These are phyloP conservation scores for Drosophila sp. DNA, from an alignment of 1,140 invertebrate genomes.

Conservation along the genomic window DNA sequence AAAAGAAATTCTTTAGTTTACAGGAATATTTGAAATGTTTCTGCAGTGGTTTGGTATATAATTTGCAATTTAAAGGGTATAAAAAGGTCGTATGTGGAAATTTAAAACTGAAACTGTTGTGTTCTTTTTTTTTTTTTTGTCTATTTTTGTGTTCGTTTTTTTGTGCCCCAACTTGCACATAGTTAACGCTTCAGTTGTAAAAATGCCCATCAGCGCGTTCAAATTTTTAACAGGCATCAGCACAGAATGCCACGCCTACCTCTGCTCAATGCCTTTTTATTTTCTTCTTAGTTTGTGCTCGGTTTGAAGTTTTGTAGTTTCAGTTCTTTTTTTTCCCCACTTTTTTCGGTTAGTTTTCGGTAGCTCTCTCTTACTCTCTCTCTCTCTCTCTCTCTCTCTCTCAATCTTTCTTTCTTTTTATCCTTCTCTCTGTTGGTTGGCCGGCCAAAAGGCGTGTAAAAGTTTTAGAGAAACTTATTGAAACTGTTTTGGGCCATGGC, in stretches of 20 bases:
- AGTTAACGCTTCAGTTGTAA: conserved; percentile 80
- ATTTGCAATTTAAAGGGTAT: not conserved
- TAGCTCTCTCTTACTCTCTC: not conserved
- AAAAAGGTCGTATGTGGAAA: not conserved
- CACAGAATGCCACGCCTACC: conserved; percentile 31
- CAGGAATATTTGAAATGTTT: too few relatives aligned
- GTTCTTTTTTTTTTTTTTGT: not conserved
- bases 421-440: conserved; percentile 4
- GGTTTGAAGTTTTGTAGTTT: conserved; percentile 63
- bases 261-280: conserved; percentile 30
- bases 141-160: conserved; percentile 14
- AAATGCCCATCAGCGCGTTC: conserved; percentile 77
- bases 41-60: too few relatives aligned
- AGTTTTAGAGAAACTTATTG: conserved; percentile 76
- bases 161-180: conserved; percentile 59
- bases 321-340: conserved; percentile 38
- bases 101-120: too few relatives aligned
- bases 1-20: too few relatives aligned
- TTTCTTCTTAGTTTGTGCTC: conserved; percentile 29
- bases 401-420: not conserved
- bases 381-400: not conserved
- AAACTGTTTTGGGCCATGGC: conserved; percentile 76
- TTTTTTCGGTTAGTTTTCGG: conserved; percentile 40
- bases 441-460: conserved; percentile 69
- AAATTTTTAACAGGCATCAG: conserved; percentile 66